Conservation (phyloP, 92 coral and sea anemone genomes). For the Micromussa lordhowensis region DNA sequence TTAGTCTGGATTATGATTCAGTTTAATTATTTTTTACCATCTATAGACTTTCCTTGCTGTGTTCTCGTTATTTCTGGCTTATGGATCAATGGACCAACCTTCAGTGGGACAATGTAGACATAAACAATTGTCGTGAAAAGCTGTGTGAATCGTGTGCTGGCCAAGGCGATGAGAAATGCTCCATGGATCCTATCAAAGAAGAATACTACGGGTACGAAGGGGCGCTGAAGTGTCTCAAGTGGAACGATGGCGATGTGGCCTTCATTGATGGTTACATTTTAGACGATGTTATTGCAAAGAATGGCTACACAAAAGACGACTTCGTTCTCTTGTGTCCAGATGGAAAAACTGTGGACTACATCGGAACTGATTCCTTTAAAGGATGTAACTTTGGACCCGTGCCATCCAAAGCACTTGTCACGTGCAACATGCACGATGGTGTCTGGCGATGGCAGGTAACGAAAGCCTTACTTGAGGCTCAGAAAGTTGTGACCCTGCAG, state of each 20-base stretch:
- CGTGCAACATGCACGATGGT: constrained; percentile 62
- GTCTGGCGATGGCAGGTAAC: constrained; percentile 70
- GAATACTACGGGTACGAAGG: constrained; percentile 36
- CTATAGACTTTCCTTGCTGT: constrained; percentile 24
- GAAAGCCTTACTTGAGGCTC: constrained; percentile 66
- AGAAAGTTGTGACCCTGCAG: constrained; percentile 26
- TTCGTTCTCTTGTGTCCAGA: constrained; percentile 63
- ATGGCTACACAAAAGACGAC: constrained; percentile 17
- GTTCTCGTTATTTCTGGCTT: constrained; percentile 52
- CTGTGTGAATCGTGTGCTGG: constrained; percentile 66
- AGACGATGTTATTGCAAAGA: constrained; percentile 7
- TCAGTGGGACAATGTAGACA: constrained; percentile 49
- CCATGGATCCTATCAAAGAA: constrained; percentile 31
- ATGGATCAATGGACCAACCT: constrained; percentile 42
- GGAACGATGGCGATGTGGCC: constrained; percentile 50
- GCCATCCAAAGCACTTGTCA: constrained; percentile 60
- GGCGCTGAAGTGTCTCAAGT: constrained; percentile 28
- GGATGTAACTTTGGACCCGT: constrained; percentile 71
- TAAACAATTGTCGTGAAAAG: constrained; percentile 39
- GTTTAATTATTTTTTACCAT: background rate
- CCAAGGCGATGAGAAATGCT: constrained; percentile 42
- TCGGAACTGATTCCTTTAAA: constrained; percentile 36
- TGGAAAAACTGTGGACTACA: constrained; percentile 48
- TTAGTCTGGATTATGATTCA: background rate
- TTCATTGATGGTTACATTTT: constrained; percentile 56